Evolutionary conservation across 2,888 invertebrate genomes (phyloP).

Genomic region (Corbicula japonica): DNA sequence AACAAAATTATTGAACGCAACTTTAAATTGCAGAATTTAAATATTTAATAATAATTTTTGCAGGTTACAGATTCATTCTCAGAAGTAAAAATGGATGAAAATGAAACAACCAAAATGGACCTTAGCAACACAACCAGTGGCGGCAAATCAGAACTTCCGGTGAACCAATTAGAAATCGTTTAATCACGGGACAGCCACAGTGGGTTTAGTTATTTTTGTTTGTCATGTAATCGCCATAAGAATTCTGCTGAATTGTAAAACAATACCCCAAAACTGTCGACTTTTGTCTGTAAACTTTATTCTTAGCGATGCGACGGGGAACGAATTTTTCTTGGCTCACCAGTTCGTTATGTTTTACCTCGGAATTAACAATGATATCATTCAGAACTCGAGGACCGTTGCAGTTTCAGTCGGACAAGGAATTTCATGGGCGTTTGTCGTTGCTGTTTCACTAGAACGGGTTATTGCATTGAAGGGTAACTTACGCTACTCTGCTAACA

Average conservation of each 20-base stretch:
- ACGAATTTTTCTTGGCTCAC: neutral
- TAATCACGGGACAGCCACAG: too few species aligned
- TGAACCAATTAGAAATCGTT: too few species aligned
- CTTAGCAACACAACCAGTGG: too few species aligned
- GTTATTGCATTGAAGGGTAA: slow-evolving; percentile 6
- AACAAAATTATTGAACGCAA: too few species aligned
- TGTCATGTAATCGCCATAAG: neutral
- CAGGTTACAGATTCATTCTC: too few species aligned
- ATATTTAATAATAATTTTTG: too few species aligned
- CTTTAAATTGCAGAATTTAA: too few species aligned
- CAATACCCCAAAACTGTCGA: neutral
- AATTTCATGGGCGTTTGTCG: slow-evolving; percentile 6
- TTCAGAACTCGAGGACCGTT: neutral
- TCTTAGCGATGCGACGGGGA: slow-evolving; percentile 9
- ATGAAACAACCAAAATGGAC: too few species aligned
- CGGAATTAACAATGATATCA: slow-evolving; percentile 6
- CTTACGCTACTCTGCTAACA: neutral
- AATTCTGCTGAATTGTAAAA: slow-evolving; percentile 7
- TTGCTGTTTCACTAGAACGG: slow-evolving; percentile 6
- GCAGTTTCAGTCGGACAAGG: neutral
- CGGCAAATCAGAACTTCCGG: too few species aligned
- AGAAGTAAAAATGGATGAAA: too few species aligned
- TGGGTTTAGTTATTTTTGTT: neutral
- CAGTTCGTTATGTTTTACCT: neutral
- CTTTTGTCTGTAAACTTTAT: slow-evolving; percentile 11